phyloP scores from a whole-genome alignment of 2,113 vertebrate genomes.

The Rynchops niger region DNA sequence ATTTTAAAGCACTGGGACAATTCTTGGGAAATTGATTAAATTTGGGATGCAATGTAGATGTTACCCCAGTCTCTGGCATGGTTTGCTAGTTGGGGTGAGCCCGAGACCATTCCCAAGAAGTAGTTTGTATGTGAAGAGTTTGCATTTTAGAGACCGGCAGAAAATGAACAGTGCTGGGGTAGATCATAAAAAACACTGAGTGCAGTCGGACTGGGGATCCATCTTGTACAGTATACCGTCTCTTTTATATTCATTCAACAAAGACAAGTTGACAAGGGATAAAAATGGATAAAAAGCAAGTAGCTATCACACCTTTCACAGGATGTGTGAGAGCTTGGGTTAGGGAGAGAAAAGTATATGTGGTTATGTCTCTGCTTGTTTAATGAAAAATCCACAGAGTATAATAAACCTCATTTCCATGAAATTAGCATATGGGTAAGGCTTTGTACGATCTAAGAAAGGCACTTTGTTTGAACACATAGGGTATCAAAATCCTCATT shows the following conservation, averaged over 20 bases:
- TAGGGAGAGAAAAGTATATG: not conserved
- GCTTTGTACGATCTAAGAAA: conserved; percentile 61
- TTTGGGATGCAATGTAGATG: not conserved
- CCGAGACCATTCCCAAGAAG: not conserved
- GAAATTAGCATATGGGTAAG: conserved; percentile 49
- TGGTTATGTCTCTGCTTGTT: conserved; percentile 27
- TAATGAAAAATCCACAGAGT: conserved; percentile 47
- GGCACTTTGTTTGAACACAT: conserved; percentile 61
- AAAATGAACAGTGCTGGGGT: not conserved
- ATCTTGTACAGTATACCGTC: not conserved
- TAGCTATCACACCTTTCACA: conserved; percentile 59
- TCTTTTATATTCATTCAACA: conserved; percentile 21
- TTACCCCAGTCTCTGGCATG: not conserved
- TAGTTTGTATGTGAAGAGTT: not conserved
- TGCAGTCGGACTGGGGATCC: not conserved
- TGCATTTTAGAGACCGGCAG: not conserved
- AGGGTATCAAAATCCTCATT: conserved; percentile 61
- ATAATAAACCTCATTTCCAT: conserved; percentile 66
- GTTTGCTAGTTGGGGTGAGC: not conserved
- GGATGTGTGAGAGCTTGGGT: conserved; percentile 26
- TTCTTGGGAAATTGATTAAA: not conserved
- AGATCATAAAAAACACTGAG: not conserved
- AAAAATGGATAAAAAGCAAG: conserved; percentile 32
- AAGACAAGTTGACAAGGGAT: conserved; percentile 26
- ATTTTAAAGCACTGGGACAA: not conserved